Conservation (phyloP, 2,888 invertebrate species). For the Caenorhabditis uteleia region DNA sequence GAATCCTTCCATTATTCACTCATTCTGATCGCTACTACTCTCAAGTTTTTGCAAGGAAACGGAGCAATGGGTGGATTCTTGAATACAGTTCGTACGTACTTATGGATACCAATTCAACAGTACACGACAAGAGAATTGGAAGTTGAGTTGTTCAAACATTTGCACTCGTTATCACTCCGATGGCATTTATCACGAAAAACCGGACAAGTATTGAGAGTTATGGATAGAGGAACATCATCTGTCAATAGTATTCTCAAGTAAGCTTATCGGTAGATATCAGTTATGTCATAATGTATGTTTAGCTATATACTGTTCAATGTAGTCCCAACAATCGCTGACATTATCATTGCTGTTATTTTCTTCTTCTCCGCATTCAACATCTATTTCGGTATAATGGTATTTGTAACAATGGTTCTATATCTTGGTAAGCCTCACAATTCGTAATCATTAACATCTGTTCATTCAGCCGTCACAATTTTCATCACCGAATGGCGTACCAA, state of each 20-base stretch:
- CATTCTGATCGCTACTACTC: conserved; percentile 82
- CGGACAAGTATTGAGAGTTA: conserved; percentile 91
- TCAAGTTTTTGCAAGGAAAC: conserved; percentile 94
- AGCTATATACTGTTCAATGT: conserved; percentile 80
- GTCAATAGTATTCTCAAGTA: conserved; percentile 87
- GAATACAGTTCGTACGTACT: conserved; percentile 86
- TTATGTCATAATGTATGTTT: conserved; percentile 9
- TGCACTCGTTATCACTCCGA: conserved; percentile 79
- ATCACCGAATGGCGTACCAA: conserved; percentile 99
- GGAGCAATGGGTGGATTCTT: conserved; percentile 80
- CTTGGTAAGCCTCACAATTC: conserved; percentile 77
- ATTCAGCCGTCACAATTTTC: conserved; percentile 81
- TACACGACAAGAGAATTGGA: conserved; percentile 91
- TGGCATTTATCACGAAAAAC: conserved; percentile 96
- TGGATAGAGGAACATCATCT: conserved; percentile 96
- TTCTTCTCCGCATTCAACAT: conserved; percentile 86
- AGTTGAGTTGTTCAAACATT: conserved; percentile 67
- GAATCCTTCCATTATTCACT: conserved; percentile 84
- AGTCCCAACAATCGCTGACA: conserved; percentile 88
- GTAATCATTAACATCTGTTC: not conserved
- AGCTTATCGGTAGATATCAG: not conserved
- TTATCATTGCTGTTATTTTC: conserved; percentile 86
- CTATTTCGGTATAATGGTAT: conserved; percentile 94
- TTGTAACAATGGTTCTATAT: conserved; percentile 89
- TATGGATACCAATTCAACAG: conserved; percentile 95